These are phyloP conservation scores for Lycocorax pyrrhopterus DNA, from an alignment of 2,113 vertebrate genomes.

Conservation along the genomic window DNA sequence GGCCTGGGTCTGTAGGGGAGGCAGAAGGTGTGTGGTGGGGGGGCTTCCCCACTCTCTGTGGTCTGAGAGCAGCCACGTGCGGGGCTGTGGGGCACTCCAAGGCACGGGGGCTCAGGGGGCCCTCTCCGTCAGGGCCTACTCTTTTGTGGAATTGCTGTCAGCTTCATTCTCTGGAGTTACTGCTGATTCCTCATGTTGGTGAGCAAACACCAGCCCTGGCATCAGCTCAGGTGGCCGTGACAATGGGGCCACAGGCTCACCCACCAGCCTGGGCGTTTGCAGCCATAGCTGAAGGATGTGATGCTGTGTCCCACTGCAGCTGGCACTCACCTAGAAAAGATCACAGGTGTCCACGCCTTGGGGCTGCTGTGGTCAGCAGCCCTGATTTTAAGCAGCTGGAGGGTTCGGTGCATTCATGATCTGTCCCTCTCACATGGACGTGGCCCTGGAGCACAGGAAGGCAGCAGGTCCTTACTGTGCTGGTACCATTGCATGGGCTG, in stretches of 20 bases:
- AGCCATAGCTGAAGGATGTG: too few species aligned
- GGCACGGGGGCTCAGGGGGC: not conserved
- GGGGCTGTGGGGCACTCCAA: not conserved
- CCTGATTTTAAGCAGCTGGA: not conserved
- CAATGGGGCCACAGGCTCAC: accelerated
- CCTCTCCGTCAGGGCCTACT: not conserved
- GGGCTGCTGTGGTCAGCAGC: not conserved
- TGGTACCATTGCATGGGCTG: not conserved
- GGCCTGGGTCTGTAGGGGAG: not conserved
- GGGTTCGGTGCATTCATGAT: not conserved
- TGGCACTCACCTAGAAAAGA: not conserved
- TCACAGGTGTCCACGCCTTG: too few species aligned
- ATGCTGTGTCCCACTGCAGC: not conserved
- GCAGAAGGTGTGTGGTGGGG: accelerated
- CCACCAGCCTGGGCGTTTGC: not conserved
- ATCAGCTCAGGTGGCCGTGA: not conserved
- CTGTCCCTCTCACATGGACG: not conserved
- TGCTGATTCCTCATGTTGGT: not conserved
- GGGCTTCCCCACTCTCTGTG: too few species aligned
- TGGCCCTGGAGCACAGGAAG: not conserved
- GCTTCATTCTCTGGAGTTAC: not conserved
- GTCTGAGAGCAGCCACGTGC: accelerated
- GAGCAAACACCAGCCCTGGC: not conserved
- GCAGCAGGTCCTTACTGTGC: not conserved
- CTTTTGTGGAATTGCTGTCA: not conserved